phyloP scores from a whole-genome alignment of 1,140 invertebrate species.

The Nomia melanderi region DNA sequence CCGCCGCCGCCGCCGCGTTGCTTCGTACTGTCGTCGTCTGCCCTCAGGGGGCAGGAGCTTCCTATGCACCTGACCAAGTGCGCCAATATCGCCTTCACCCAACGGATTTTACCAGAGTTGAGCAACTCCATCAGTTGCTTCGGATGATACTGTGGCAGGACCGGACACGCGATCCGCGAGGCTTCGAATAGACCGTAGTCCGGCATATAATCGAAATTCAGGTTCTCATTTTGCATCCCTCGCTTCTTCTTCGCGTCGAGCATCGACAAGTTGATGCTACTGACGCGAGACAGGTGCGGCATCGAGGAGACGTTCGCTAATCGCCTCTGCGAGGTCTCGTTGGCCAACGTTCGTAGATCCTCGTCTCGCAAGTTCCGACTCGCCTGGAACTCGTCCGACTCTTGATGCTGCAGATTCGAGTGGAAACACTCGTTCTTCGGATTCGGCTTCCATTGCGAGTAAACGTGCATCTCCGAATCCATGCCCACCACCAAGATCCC shows the following conservation, averaged over 20 bases:
- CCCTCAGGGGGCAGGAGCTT: constrained; percentile 82
- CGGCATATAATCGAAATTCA: constrained; percentile 89
- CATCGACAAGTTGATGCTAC: constrained; percentile 90
- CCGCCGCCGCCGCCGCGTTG: constrained; percentile 67
- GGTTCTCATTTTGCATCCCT: constrained; percentile 82
- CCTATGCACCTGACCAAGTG: constrained; percentile 95
- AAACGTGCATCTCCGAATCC: constrained; percentile 99
- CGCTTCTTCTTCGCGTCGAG: constrained; percentile 86
- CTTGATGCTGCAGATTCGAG: constrained; percentile 78
- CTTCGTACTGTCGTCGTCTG: constrained; percentile 84
- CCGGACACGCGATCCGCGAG: constrained; percentile 96
- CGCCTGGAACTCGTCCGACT: constrained; percentile 85
- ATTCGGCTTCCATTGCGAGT: constrained; percentile 97
- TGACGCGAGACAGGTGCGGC: constrained; percentile 89
- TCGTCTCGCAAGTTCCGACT: constrained; percentile 90
- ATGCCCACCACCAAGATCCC: constrained; percentile 99
- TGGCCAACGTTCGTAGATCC: constrained; percentile 87
- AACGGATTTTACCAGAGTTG: constrained; percentile 98
- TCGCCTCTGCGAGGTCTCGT: constrained; percentile 86
- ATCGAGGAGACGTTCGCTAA: constrained; percentile 88
- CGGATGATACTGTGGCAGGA: constrained; percentile 99
- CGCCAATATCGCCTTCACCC: constrained; percentile 98
- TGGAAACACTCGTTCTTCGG: constrained; percentile 80
- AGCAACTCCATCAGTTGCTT: constrained; percentile 99
- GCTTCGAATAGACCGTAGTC: constrained; percentile 98